Evolutionary conservation across 2,888 invertebrate species (phyloP), one percentile per base, ranked within the genome.

Genomic region (Bellardia pandia): DNA sequence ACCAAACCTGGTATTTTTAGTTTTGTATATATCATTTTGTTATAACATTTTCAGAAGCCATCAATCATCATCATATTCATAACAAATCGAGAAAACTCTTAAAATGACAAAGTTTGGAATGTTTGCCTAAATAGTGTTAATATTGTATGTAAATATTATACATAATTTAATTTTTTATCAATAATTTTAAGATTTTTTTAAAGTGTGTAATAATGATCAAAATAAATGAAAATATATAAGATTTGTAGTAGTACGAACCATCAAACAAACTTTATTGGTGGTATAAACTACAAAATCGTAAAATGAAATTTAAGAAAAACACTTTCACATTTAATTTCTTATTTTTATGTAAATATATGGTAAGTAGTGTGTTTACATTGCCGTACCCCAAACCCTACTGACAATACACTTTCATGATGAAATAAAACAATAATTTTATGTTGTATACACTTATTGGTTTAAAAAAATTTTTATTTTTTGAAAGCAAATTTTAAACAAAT

Each of bases 81-180:
- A 45, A 58, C 53, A 56, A 84, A 68, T 53, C 30, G 53, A 74
- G 23, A 71, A 68, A 78, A 68, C 30, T 71, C 14, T 30, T 74
- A 68, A 83, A 75, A 69, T 69, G 56, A 40, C 14, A 45, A 66
- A 68, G 51, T 69, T 72, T 72, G 64, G 58, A 78, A 68, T 45
- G 42, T 79, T 85, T 79, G 53, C 85, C 68, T 69, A 79, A 85
- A 85, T 79, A 85, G 85, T 85, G 85, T 79, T 85, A 69, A 69
- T 74, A 68, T 62, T 74, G 74, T 69, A 79, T 85, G 79, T 85
- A 85, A 79, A 85, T 85, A 85, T 79, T 85, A 85, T 85, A 85
- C 75, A 85, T 85, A 85, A 79, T 74, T 56, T 78, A 78, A 66
- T 84, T 85, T 85, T 85, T 79, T 85, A 79, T 75, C 33, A 85